Evolutionary conservation across 1,140 invertebrate species (phyloP).

Genomic region (Drosophila persimilis): DNA sequence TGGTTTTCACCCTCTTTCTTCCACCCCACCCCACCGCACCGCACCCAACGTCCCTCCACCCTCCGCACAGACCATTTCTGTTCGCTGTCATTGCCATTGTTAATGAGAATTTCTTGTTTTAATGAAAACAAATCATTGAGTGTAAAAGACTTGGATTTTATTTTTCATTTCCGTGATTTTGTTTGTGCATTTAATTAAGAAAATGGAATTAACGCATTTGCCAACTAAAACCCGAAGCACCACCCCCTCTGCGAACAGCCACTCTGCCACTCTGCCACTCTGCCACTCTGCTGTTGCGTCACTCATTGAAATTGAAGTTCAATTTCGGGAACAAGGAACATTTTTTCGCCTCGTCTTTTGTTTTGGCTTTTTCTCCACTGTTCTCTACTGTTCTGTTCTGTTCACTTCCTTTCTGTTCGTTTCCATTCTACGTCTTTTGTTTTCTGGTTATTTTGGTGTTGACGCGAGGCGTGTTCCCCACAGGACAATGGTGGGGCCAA

Average conservation of each 20-base stretch:
- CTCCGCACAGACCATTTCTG: slow-evolving; percentile 24
- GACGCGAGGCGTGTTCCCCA: slow-evolving; percentile 52
- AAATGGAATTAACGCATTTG: slow-evolving; percentile 82
- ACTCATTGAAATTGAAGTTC: slow-evolving; percentile 57
- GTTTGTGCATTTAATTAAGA: slow-evolving; percentile 82
- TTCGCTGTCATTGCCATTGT: slow-evolving; percentile 80
- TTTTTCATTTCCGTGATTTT: slow-evolving; percentile 82
- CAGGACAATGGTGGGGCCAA: slow-evolving; percentile 43
- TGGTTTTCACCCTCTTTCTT: slow-evolving; percentile 35
- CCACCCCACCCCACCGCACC: not conserved
- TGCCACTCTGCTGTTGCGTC: slow-evolving; percentile 19
- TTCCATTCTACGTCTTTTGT: slow-evolving; percentile 29
- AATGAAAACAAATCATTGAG: slow-evolving; percentile 83
- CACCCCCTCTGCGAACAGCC: not conserved
- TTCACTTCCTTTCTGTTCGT: slow-evolving; percentile 13
- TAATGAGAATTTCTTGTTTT: slow-evolving; percentile 83
- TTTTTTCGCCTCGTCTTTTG: slow-evolving; percentile 34
- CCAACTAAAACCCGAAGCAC: slow-evolving; percentile 1
- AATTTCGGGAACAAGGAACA: slow-evolving; percentile 45
- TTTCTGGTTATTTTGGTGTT: slow-evolving; percentile 27
- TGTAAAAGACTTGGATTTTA: slow-evolving; percentile 82
- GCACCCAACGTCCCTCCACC: too few species aligned
- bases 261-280: not conserved
- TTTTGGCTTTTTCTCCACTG: slow-evolving; percentile 21
- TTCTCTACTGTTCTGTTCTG: slow-evolving; percentile 1